Percentiles rank a stretch among this genome's conserved stretches.
Evolutionary conservation across 2,113 vertebrate species (phyloP).

Genomic region (Bombycilla garrulus): DNA sequence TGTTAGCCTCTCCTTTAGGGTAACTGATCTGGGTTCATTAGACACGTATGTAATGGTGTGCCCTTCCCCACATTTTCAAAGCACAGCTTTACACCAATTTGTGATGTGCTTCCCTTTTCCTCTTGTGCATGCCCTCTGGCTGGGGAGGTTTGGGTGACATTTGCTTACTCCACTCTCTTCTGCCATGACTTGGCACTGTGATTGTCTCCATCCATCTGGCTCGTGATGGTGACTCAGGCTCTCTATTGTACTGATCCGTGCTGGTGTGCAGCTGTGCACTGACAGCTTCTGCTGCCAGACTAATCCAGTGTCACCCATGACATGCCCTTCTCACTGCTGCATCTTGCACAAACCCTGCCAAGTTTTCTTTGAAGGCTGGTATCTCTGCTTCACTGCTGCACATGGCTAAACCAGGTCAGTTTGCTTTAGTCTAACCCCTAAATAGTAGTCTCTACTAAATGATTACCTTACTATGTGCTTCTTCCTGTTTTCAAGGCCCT

Average conservation of each 20-base stretch:
- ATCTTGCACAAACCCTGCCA: background rate
- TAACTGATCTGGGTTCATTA: background rate
- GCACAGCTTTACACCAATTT: background rate
- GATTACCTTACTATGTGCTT: background rate
- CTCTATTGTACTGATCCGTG: background rate
- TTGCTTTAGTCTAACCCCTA: background rate
- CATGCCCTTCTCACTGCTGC: background rate
- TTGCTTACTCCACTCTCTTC: background rate
- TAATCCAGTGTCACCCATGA: background rate
- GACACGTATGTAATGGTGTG: rapidly evolving
- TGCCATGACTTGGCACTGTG: background rate
- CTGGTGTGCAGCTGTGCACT: background rate
- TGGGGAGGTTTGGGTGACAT: background rate
- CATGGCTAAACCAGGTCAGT: background rate
- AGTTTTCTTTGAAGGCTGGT: background rate
- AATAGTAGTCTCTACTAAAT: background rate
- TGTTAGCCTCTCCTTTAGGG: background rate
- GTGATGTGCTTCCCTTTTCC: background rate
- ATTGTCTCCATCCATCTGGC: background rate
- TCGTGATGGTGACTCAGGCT: background rate
- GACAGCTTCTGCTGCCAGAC: background rate
- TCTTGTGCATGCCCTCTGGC: background rate
- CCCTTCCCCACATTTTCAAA: background rate
- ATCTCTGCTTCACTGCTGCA: background rate
- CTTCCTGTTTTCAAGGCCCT: background rate